Evolutionary conservation across 2,888 invertebrate species (phyloP).

Genomic region (Syritta pipiens): DNA sequence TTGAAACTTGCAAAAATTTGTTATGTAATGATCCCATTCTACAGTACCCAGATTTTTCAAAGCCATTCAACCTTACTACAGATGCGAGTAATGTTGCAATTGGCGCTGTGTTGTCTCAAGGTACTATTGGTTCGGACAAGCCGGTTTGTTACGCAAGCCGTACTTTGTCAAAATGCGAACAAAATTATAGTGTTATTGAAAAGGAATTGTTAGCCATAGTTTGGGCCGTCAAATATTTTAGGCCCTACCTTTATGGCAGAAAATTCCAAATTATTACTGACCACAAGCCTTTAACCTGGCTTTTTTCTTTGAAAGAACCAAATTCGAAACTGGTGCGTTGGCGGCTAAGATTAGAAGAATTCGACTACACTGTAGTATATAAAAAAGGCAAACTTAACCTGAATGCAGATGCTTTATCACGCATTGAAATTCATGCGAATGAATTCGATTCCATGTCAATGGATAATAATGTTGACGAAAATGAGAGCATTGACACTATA

Average conservation of each 20-base stretch:
- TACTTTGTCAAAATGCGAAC: slow-evolving; percentile 67
- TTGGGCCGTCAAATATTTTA: slow-evolving; percentile 74
- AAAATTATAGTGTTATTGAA: slow-evolving; percentile 72
- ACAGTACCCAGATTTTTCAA: slow-evolving; percentile 31
- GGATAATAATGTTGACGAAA: background rate
- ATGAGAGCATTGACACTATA: background rate
- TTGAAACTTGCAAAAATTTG: too few species aligned
- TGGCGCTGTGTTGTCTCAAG: slow-evolving; percentile 42
- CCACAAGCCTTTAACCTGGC: slow-evolving; percentile 74
- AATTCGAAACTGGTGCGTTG: slow-evolving; percentile 75
- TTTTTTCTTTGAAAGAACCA: slow-evolving; percentile 75
- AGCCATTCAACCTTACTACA: slow-evolving; percentile 43
- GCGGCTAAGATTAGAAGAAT: slow-evolving; percentile 74
- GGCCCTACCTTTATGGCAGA: slow-evolving; percentile 74
- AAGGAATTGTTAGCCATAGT: slow-evolving; percentile 74
- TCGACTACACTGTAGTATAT: slow-evolving; percentile 67
- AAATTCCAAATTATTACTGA: slow-evolving; percentile 60
- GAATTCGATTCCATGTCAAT: background rate
- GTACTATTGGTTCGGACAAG: slow-evolving; percentile 5
- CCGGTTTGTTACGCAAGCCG: slow-evolving; percentile 36
- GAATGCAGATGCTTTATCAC: slow-evolving; percentile 50
- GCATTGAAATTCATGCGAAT: slow-evolving; percentile 11
- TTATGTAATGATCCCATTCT: too few species aligned
- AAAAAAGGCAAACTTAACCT: slow-evolving; percentile 63
- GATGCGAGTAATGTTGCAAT: slow-evolving; percentile 51